Evolutionary conservation across 2,888 invertebrate genomes (phyloP).

Genomic region (Ethmia dodecea): DNA sequence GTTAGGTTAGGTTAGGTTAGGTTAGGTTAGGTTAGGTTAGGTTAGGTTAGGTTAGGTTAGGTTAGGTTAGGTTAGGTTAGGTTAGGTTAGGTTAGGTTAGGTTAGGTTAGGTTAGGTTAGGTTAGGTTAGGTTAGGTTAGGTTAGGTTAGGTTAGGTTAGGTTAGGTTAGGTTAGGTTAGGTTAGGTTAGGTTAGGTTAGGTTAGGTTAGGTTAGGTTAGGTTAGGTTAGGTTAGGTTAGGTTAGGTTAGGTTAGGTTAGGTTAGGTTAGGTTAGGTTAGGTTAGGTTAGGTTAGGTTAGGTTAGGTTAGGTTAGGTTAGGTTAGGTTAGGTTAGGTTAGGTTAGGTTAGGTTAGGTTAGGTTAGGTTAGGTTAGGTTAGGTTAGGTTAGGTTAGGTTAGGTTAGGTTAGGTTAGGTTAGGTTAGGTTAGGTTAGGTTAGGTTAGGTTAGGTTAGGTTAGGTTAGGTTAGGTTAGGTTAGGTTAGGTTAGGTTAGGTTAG

Average conservation of each 20-base stretch:
- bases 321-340: slow-evolving; percentile 8
- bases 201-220: slow-evolving; percentile 8
- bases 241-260: slow-evolving; percentile 8
- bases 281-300: slow-evolving; percentile 8
- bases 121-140: slow-evolving; percentile 8
- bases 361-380: slow-evolving; percentile 8
- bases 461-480: slow-evolving; percentile 14
- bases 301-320: slow-evolving; percentile 8
- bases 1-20: slow-evolving; percentile 9
- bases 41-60: slow-evolving; percentile 8
- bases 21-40: slow-evolving; percentile 8
- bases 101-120: slow-evolving; percentile 8
- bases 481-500: slow-evolving; percentile 18
- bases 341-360: slow-evolving; percentile 8
- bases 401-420: slow-evolving; percentile 11
- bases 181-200: slow-evolving; percentile 8
- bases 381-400: slow-evolving; percentile 8
- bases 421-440: slow-evolving; percentile 8
- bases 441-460: slow-evolving; percentile 14
- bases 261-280: slow-evolving; percentile 8
- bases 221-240: slow-evolving; percentile 8
- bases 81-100: slow-evolving; percentile 8
- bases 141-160: slow-evolving; percentile 8
- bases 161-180: slow-evolving; percentile 8
- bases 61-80: slow-evolving; percentile 8